These are phyloP conservation scores for Agonopterix subpropinquella DNA, from an alignment of 2,888 invertebrate genomes.

Conservation along the genomic window DNA sequence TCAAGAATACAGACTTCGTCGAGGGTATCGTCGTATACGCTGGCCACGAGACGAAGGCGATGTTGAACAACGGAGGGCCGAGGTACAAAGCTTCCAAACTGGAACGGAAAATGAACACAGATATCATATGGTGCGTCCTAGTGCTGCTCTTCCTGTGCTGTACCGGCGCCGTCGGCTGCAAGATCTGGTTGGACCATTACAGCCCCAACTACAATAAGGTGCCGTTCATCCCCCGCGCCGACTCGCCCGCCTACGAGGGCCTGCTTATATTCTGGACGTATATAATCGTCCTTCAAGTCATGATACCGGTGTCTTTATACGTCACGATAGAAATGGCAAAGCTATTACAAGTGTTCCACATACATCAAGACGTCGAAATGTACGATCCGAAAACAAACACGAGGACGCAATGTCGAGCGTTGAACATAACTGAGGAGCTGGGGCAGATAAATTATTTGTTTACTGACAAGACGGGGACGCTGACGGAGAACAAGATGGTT, in stretches of 20 bases:
- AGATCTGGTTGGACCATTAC: constrained; percentile 85
- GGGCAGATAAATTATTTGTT: constrained; percentile 95
- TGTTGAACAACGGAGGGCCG: constrained; percentile 97
- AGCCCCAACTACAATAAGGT: constrained; percentile 59
- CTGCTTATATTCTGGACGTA: constrained; percentile 96
- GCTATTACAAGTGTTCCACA: constrained; percentile 95
- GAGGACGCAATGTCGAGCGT: constrained; percentile 87
- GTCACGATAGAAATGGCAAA: constrained; percentile 98
- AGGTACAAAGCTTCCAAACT: constrained; percentile 94
- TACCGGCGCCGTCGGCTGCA: constrained; percentile 93
- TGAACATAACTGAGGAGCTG: constrained; percentile 98
- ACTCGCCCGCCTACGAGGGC: constrained; percentile 82
- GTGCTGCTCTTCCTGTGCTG: constrained; percentile 92
- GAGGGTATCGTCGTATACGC: constrained; percentile 98
- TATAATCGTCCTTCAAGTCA: constrained; percentile 96
- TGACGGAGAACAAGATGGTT: constrained; percentile 98
- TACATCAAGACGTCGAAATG: constrained; percentile 91
- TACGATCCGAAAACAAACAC: constrained; percentile 90
- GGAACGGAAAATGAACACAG: constrained; percentile 95
- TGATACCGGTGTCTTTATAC: constrained; percentile 97
- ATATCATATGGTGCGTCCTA: constrained; percentile 97
- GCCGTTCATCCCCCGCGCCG: constrained; percentile 80
- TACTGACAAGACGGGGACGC: constrained; percentile 98
- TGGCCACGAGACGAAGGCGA: constrained; percentile 97
- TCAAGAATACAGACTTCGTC: constrained; percentile 97